Conservation (phyloP, 2,113 vertebrate species). For the Cephalopholis sonnerati region DNA sequence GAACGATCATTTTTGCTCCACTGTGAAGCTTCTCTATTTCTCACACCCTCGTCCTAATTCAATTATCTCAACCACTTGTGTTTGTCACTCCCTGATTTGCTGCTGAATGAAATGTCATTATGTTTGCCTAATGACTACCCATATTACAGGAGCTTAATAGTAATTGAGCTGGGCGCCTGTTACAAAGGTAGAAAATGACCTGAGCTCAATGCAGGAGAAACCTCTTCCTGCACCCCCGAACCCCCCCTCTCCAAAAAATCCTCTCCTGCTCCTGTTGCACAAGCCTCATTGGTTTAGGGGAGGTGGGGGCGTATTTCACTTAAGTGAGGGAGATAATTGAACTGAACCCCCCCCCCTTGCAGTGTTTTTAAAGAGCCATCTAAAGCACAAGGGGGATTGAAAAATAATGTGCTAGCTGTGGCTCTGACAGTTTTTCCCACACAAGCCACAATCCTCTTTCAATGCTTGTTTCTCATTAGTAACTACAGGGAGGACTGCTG, state of each 20-base stretch:
- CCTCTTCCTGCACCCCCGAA: slow-evolving; percentile 3
- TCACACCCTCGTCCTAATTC: slow-evolving; percentile 78
- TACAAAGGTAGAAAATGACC: slow-evolving; percentile 73
- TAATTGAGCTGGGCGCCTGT: slow-evolving; percentile 69
- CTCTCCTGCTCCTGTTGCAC: slow-evolving; percentile 23
- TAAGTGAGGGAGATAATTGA: slow-evolving; percentile 66
- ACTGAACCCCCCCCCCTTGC: slow-evolving; percentile 38
- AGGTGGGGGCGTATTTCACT: slow-evolving; percentile 21
- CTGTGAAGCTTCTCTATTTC: slow-evolving; percentile 62
- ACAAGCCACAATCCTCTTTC: slow-evolving; percentile 18
- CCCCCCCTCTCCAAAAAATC: not conserved
- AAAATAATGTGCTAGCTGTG: slow-evolving; percentile 60
- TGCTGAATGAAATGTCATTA: slow-evolving; percentile 79
- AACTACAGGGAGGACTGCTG: slow-evolving; percentile 35
- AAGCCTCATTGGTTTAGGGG: slow-evolving; percentile 12
- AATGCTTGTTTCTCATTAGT: slow-evolving; percentile 66
- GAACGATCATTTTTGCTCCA: slow-evolving; percentile 76
- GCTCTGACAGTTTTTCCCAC: slow-evolving; percentile 60
- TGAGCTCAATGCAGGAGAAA: slow-evolving; percentile 52
- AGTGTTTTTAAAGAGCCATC: slow-evolving; percentile 57
- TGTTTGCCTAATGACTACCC: slow-evolving; percentile 77
- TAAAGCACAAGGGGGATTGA: slow-evolving; percentile 57
- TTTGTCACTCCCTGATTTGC: slow-evolving; percentile 69
- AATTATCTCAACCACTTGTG: slow-evolving; percentile 78
- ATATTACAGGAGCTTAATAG: slow-evolving; percentile 68